These are phyloP conservation scores for Dendronephthya gigantea DNA, from an alignment of 64 coral and sea anemone genomes.

Conservation along the genomic window DNA sequence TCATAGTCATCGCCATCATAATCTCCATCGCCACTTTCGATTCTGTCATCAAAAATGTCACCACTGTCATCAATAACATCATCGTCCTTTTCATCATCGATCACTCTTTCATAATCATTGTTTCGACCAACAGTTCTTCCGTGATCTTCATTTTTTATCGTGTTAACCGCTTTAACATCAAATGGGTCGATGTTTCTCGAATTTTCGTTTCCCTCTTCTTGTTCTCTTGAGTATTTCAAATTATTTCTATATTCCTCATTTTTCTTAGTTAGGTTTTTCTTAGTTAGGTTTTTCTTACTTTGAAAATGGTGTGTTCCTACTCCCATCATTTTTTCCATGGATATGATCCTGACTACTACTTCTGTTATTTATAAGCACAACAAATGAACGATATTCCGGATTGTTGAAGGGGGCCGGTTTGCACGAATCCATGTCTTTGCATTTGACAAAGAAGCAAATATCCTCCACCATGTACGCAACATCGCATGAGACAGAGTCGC, in stretches of 20 bases:
- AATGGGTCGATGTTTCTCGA: not conserved
- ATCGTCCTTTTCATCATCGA: not conserved
- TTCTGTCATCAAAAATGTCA: not conserved
- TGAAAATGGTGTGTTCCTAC: not conserved
- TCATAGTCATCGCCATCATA: not conserved
- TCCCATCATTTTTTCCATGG: not conserved
- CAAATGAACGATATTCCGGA: slow-evolving; percentile 20
- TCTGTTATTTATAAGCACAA: not conserved
- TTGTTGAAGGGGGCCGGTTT: not conserved
- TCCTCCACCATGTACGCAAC: slow-evolving; percentile 26
- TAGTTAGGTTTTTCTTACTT: not conserved
- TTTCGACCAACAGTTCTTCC: not conserved
- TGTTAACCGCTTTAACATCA: not conserved
- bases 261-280: not conserved
- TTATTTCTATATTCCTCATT: not conserved
- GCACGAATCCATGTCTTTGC: slow-evolving; percentile 14
- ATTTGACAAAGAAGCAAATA: slow-evolving; percentile 28
- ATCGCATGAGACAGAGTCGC: slow-evolving; percentile 23
- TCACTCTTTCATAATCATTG: not conserved
- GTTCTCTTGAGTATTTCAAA: not conserved
- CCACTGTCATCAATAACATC: not conserved
- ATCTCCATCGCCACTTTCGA: not conserved
- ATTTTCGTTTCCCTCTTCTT: not conserved
- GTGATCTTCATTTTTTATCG: not conserved
- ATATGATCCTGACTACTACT: not conserved